These are phyloP conservation scores for Anhinga rufa DNA, from an alignment of 2,113 vertebrate species.

Conservation along the genomic window DNA sequence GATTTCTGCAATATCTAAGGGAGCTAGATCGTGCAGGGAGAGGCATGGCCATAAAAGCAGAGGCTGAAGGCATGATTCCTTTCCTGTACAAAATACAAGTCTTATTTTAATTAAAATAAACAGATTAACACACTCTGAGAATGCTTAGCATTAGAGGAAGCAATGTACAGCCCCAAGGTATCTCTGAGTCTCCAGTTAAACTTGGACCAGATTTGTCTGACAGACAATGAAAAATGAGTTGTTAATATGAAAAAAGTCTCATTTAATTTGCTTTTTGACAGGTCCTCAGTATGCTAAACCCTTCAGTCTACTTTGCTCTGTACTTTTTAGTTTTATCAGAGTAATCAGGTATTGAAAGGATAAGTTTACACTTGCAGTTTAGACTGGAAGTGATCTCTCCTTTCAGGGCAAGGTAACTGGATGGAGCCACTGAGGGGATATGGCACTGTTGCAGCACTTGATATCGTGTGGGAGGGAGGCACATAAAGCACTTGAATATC, in stretches of 20 bases:
- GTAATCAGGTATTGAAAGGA: not conserved
- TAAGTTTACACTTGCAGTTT: not conserved
- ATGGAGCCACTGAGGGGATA: not conserved
- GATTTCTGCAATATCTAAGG: not conserved
- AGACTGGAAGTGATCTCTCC: not conserved
- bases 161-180: not conserved
- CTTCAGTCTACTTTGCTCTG: not conserved
- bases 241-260: not conserved
- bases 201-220: not conserved
- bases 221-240: not conserved
- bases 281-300: not conserved
- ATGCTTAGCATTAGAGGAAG: not conserved
- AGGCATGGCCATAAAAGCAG: not conserved
- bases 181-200: not conserved
- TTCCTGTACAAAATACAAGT: not conserved
- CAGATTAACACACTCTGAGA: not conserved
- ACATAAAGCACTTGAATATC: not conserved
- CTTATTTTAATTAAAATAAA: not conserved
- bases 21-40: not conserved
- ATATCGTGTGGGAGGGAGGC: not conserved
- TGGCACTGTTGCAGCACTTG: not conserved
- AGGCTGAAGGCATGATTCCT: not conserved
- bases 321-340: not conserved
- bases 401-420: not conserved
- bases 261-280: not conserved